phyloP scores from a whole-genome alignment of 2,888 invertebrate species.

The Lutraria lutraria region DNA sequence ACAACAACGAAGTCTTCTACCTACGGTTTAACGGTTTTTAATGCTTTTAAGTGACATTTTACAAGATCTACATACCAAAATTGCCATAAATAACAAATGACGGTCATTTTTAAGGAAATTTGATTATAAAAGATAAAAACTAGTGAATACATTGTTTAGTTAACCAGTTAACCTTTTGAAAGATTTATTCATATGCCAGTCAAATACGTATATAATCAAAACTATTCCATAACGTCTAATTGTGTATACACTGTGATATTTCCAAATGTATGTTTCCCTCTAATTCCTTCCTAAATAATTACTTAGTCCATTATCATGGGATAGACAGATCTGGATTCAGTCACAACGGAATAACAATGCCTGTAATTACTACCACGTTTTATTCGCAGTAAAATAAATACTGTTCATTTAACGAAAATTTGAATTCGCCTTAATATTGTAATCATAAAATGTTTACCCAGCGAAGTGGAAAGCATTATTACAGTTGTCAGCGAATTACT shows the following conservation, averaged over 20 bases:
- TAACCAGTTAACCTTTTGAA: no score
- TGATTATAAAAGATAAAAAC: no score
- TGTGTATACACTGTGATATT: background rate
- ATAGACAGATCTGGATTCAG: background rate
- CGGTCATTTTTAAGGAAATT: no score
- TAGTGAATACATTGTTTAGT: no score
- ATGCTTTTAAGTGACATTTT: no score
- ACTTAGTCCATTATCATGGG: background rate
- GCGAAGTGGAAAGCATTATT: constrained; percentile 44
- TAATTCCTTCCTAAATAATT: background rate
- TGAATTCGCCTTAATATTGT: background rate
- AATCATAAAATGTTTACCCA: constrained; percentile 26
- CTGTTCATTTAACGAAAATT: background rate
- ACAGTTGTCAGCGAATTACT: constrained; percentile 30
- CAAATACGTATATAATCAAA: no score
- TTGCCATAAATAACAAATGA: no score
- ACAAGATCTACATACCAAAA: no score
- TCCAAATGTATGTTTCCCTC: background rate
- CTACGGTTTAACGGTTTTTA: no score
- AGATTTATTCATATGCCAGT: no score
- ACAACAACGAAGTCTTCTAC: no score
- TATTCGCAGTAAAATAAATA: background rate
- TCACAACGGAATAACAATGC: background rate
- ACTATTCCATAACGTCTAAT: no score
- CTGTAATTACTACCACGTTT: background rate